Percentiles rank a stretch among this genome's conserved stretches.
These are phyloP conservation scores for Malurus melanocephalus DNA, from an alignment of 2,113 vertebrate genomes.

Conservation along the genomic window DNA sequence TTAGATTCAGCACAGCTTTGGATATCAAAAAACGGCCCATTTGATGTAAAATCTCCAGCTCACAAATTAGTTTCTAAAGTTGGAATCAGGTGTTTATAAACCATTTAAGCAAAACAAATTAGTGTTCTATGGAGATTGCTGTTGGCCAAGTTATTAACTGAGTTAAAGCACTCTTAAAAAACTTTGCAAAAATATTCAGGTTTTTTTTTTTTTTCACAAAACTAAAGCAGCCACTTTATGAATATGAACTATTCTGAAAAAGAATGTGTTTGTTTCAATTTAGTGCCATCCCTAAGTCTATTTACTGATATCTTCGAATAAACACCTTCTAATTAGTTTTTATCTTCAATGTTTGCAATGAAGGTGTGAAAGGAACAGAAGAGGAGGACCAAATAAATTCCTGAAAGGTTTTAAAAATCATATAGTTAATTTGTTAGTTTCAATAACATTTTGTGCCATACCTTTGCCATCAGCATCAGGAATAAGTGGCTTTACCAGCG, in stretches of 20 bases:
- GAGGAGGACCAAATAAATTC: neutral
- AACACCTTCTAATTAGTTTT: neutral
- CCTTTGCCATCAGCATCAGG: neutral
- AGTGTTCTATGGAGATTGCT: neutral
- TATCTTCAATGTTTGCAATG: neutral
- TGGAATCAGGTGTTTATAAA: constrained; percentile 36
- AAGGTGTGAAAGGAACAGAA: neutral
- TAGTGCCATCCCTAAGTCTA: neutral
- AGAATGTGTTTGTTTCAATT: neutral
- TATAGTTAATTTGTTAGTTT: neutral
- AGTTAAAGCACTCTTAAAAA: neutral
- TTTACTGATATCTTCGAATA: neutral
- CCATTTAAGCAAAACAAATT: constrained; percentile 48
- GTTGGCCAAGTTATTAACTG: neutral
- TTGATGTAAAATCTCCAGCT: constrained; percentile 20
- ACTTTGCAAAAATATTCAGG: neutral
- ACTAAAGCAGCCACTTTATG: neutral
- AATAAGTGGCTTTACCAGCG: neutral
- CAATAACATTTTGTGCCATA: neutral
- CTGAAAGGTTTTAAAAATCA: neutral
- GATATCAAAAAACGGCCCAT: neutral
- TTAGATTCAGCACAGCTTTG: constrained; percentile 13
- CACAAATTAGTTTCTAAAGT: constrained; percentile 46
- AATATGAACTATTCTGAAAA: neutral
- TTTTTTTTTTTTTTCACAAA: too few relatives aligned